Base-by-base conservation (phyloP, 2,888 invertebrate genomes). In the Pandemis cinnamomeana region DNA sequence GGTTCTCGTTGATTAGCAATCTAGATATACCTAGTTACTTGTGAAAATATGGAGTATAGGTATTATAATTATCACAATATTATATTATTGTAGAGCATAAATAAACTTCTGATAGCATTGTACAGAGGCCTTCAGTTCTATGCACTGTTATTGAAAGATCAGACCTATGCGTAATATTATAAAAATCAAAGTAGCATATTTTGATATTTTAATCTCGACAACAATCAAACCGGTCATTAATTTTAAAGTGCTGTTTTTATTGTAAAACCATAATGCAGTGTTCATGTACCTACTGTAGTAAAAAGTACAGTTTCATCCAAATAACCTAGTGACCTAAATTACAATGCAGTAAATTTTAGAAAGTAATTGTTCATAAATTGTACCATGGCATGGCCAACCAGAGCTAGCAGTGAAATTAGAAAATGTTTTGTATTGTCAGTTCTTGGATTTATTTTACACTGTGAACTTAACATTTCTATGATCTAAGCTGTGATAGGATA, bases 301-400 rank as follows among this genome's bases (percentile, higher is more conserved):
- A 53, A 64, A 73, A 64, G 55, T 64, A 70, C 73, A 73, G 69
- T 73, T 70, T 69, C 42, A 61, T 60, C 60, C 58, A 70, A 70
- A 73, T 73, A 70, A 71, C 74, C 60, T 66, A 55, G 51, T 74
- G 71, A 62, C 70, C 70, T 55, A 61, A 74, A 74, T 70, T 41
- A 60, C 27, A 61, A 70, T 64, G 72, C 58, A 64, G 70, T 61
- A 67, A 15, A 44, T 42, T 74, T 74, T 71, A 71, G 74, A 71
- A 71, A 74, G 74, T 74, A 71, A 74, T 71, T 74, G 66, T 60
- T 53, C 46, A 48, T 69, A 58, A 27, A 68, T 58, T 68, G 67
- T 44, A 27, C 7, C 15, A 60, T 73, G 51, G 55, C 74, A 67
- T 71, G 74, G n/a, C 74, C 70, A 67, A 74, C 74, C 62, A 44